These are phyloP conservation scores for Stictonetta naevosa DNA, from an alignment of 2,113 vertebrate species.

Conservation along the genomic window DNA sequence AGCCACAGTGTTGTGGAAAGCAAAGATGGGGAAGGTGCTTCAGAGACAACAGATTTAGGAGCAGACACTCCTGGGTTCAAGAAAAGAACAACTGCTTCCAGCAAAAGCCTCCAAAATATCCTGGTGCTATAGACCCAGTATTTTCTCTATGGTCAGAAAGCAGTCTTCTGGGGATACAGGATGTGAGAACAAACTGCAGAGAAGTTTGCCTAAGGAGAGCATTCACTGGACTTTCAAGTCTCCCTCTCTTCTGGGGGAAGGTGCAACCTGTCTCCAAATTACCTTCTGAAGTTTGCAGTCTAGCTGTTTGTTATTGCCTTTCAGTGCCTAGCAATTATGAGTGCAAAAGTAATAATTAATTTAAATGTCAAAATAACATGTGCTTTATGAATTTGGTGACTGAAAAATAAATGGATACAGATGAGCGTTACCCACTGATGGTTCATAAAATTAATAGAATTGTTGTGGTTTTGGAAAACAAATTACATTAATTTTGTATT, in stretches of 20 bases:
- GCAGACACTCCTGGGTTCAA: neutral
- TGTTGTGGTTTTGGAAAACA: neutral
- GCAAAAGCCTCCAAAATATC: neutral
- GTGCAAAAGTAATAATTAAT: constrained; percentile 27
- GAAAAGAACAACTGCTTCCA: neutral
- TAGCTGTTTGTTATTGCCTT: neutral
- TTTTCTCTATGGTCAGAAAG: neutral
- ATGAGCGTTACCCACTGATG: neutral
- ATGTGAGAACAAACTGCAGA: neutral
- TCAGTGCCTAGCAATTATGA: constrained; percentile 17
- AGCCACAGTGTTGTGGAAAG: fast-evolving
- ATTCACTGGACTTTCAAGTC: neutral
- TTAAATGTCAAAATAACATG: constrained; percentile 44
- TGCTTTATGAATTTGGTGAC: constrained; percentile 1
- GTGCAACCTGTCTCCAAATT: neutral
- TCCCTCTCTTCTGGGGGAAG: neutral
- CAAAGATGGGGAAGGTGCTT: neutral
- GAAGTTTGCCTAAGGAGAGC: neutral
- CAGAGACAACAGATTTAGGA: neutral
- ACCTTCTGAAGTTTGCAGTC: constrained; percentile 1
- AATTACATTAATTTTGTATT: neutral
- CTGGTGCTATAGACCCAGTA: neutral
- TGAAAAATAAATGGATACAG: constrained; percentile 32
- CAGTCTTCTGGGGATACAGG: neutral
- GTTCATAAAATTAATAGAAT: constrained; percentile 34